A percentile compares a stretch with the other conserved stretches of the same genome.
phyloP scores from a whole-genome alignment of 2,888 invertebrate species.

The Choreutis nemorana region DNA sequence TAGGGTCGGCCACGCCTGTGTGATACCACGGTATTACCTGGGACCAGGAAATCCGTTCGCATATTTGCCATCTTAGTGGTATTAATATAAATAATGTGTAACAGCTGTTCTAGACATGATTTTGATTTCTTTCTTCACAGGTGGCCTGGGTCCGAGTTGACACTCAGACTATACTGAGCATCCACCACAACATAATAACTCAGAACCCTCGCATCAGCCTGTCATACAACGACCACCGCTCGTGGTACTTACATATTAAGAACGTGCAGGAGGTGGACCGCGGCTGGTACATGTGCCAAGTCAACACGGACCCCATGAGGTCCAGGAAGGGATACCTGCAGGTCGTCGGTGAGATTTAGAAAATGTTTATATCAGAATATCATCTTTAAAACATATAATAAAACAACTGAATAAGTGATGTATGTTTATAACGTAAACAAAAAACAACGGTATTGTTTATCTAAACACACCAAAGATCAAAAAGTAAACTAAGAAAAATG shows the following conservation, averaged over 20 bases:
- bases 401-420: conserved; percentile 1
- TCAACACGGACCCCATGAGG: conserved; percentile 94
- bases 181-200: conserved; percentile 91
- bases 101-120: too few species aligned
- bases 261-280: conserved; percentile 87
- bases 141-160: conserved; percentile 94
- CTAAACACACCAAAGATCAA: too few species aligned
- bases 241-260: conserved; percentile 91
- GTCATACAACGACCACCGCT: conserved; percentile 88
- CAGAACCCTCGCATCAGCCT: conserved; percentile 89
- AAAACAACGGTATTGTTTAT: too few species aligned
- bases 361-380: conserved; percentile 10
- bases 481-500: too few species aligned
- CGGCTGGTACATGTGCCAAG: conserved; percentile 93
- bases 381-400: neutral
- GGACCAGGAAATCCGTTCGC: too few species aligned
- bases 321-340: conserved; percentile 89
- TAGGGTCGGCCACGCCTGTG: too few species aligned
- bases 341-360: conserved; percentile 79
- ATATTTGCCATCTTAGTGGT: too few species aligned
- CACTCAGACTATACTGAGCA: conserved; percentile 90
- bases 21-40: too few species aligned
- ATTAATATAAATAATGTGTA: too few species aligned
- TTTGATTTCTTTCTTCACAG: conserved; percentile 51
- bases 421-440: too few species aligned